phyloP scores from a whole-genome alignment of 2,888 invertebrate species.

The Polietes domitor region DNA sequence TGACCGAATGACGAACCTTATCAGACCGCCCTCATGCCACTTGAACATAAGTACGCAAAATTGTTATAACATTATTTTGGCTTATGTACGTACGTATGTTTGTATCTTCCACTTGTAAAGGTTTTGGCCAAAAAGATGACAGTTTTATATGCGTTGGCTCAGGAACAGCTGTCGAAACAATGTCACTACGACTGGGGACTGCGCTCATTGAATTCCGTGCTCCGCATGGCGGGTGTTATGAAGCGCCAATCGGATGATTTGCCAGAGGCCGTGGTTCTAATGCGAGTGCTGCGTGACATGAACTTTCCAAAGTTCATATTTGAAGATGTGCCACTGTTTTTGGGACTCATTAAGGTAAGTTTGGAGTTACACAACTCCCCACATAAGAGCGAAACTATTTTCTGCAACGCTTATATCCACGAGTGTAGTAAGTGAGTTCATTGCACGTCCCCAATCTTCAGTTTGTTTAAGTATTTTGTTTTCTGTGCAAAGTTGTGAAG shows the following conservation, averaged over 20 bases:
- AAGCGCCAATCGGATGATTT: slow-evolving; percentile 90
- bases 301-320: slow-evolving; percentile 96
- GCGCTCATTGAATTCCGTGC: slow-evolving; percentile 93
- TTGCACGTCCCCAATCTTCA: neutral
- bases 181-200: slow-evolving; percentile 97
- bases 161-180: slow-evolving; percentile 94
- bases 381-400: too few relatives aligned
- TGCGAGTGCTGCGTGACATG: slow-evolving; percentile 95
- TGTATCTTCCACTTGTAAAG: slow-evolving; percentile 72
- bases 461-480: neutral
- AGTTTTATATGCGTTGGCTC: slow-evolving; percentile 91
- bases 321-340: slow-evolving; percentile 94
- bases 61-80: neutral
- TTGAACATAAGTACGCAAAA: neutral
- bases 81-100: neutral
- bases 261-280: slow-evolving; percentile 92
- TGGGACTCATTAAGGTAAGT: slow-evolving; percentile 88
- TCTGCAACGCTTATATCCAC: too few relatives aligned
- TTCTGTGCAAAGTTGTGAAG: neutral
- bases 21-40: neutral
- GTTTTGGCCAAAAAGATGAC: slow-evolving; percentile 96
- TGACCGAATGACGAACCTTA: neutral
- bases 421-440: neutral
- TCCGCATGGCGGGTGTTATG: slow-evolving; percentile 95
- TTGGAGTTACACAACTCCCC: neutral